Evolutionary conservation across 2,113 vertebrate species (phyloP).

Genomic region (Picathartes gymnocephalus): DNA sequence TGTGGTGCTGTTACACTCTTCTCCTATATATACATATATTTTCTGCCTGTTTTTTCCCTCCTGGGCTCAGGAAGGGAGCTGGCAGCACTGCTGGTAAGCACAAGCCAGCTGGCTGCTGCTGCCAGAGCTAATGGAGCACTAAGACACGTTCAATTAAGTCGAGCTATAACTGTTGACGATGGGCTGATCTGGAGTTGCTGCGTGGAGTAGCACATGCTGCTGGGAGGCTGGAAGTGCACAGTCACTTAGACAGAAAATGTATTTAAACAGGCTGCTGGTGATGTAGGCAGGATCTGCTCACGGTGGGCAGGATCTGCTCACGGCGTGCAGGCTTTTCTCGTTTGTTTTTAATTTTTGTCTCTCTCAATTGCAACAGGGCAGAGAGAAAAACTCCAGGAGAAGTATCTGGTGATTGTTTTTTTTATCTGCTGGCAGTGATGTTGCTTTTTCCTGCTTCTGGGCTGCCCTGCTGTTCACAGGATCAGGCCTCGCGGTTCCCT

Average conservation of each 20-base stretch:
- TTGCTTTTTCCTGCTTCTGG: background rate
- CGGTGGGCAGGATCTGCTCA: accelerated
- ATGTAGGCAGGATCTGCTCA: accelerated
- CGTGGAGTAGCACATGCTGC: background rate
- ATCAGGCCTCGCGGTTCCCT: background rate
- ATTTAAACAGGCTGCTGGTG: background rate
- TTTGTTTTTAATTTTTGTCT: background rate
- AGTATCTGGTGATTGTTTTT: background rate
- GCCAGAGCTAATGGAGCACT: constrained; percentile 17
- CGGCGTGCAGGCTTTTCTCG: accelerated
- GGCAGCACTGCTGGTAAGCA: background rate
- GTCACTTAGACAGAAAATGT: background rate
- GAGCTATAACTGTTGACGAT: background rate
- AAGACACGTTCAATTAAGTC: background rate
- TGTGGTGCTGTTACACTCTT: background rate
- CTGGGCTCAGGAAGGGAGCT: background rate
- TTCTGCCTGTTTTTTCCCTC: background rate
- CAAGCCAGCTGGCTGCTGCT: background rate
- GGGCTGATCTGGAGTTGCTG: background rate
- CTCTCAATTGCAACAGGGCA: background rate
- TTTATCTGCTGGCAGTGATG: background rate
- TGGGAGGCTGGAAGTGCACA: background rate
- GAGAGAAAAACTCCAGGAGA: background rate
- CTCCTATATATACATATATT: background rate
- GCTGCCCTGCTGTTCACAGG: background rate